phyloP scores from a whole-genome alignment of 2,888 invertebrate genomes.

The Drosophila rubida region DNA sequence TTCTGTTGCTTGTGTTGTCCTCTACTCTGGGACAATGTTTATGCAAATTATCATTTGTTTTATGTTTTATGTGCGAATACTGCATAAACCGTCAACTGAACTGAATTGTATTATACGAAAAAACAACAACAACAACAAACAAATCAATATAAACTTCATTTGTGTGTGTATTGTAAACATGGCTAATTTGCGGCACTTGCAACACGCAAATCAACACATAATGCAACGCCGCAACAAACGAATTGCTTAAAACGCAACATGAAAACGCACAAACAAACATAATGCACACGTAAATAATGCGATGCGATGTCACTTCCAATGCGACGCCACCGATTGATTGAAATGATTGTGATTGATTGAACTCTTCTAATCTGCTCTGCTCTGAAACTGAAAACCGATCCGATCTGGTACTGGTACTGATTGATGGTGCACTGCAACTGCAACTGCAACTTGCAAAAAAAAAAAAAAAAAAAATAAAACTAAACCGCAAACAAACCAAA shows the following conservation, averaged over 20 bases:
- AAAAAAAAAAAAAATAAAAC: constrained; percentile 16
- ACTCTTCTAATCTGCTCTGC: constrained; percentile 77
- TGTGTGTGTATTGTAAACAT: constrained; percentile 12
- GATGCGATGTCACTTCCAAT: constrained; percentile 74
- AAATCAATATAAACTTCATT: constrained; percentile 9
- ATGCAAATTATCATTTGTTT: constrained; percentile 57
- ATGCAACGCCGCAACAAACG: constrained; percentile 57
- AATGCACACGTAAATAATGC: constrained; percentile 35
- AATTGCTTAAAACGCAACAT: constrained; percentile 54
- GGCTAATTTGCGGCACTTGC: constrained; percentile 46
- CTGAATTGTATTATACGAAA: background rate
- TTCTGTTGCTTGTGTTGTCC: constrained; percentile 50
- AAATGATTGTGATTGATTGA: constrained; percentile 58
- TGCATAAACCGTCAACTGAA: constrained; percentile 33
- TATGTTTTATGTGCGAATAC: constrained; percentile 41
- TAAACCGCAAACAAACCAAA: constrained; percentile 12
- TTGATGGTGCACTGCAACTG: constrained; percentile 74
- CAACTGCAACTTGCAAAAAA: constrained; percentile 45
- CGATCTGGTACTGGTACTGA: constrained; percentile 78
- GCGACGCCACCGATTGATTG: constrained; percentile 76
- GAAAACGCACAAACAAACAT: constrained; percentile 31
- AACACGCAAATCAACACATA: constrained; percentile 37
- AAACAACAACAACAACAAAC: constrained; percentile 22
- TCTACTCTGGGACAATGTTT: constrained; percentile 36
- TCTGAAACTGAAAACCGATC: constrained; percentile 74